A percentile compares a stretch with the other conserved stretches of the same genome.
phyloP scores from a whole-genome alignment of 2,797 vertebrate species.

The Bradypodion pumilum region DNA sequence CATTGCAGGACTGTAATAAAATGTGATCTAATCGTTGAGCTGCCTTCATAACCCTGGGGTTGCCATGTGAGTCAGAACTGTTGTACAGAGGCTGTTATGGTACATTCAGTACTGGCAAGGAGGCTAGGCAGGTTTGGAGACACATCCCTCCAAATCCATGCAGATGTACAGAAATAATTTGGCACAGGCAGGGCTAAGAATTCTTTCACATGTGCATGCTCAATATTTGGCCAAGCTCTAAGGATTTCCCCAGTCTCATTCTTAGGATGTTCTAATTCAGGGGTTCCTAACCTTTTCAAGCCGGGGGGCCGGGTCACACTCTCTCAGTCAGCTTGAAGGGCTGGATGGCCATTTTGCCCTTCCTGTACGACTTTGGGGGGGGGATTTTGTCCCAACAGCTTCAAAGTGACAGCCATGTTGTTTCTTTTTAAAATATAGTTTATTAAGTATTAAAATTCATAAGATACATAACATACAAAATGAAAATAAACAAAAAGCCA shows the following conservation, averaged over 20 bases:
- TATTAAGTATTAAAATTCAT: too few species aligned
- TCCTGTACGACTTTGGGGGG: too few species aligned
- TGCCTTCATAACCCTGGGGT: not conserved
- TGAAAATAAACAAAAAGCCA: too few species aligned
- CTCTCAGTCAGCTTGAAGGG: too few species aligned
- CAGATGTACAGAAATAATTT: not conserved
- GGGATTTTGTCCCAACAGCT: too few species aligned
- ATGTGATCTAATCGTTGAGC: slow-evolving; percentile 6
- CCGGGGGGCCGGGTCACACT: too few species aligned
- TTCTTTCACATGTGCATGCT: not conserved
- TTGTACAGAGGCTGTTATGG: not conserved
- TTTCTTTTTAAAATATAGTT: too few species aligned
- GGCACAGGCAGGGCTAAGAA: not conserved
- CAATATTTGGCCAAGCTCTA: too few species aligned
- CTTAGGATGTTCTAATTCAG: not conserved
- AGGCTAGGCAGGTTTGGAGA: not conserved
- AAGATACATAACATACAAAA: too few species aligned
- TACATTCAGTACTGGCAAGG: not conserved
- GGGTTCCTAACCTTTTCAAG: too few species aligned
- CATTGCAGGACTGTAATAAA: not conserved
- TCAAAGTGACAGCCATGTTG: too few species aligned
- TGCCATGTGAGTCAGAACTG: not conserved
- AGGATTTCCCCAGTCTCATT: not conserved
- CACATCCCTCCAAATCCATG: not conserved
- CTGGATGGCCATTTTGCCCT: too few species aligned